Conservation (phyloP, 2,113 vertebrate species). For the Piliocolobus tephrosceles region DNA sequence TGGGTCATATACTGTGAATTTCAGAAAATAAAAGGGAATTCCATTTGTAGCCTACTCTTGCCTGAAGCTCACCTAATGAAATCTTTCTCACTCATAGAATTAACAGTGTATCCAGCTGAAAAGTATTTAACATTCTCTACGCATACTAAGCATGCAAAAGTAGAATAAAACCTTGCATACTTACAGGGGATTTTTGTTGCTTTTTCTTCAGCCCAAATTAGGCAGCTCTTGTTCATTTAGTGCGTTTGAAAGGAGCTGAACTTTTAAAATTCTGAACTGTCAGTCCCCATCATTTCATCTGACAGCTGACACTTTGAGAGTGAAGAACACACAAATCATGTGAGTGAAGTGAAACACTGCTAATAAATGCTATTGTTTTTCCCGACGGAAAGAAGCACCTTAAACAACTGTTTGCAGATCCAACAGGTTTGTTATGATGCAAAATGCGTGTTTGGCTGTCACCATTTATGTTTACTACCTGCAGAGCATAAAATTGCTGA, state of each 20-base stretch:
- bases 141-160: constrained; percentile 80
- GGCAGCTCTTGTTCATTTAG: constrained; percentile 83
- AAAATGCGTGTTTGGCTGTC: constrained; percentile 69
- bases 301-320: constrained; percentile 83
- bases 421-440: constrained; percentile 66
- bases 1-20: constrained; percentile 86
- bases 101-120: constrained; percentile 83
- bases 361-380: constrained; percentile 82
- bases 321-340: constrained; percentile 77
- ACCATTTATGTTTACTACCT: constrained; percentile 72
- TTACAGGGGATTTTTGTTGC: constrained; percentile 81
- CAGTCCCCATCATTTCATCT: constrained; percentile 80
- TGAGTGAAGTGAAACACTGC: constrained; percentile 71
- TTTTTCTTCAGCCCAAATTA: constrained; percentile 83
- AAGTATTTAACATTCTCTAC: constrained; percentile 81
- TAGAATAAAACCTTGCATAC: constrained; percentile 82
- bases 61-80: constrained; percentile 87
- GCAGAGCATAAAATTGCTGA: constrained; percentile 52
- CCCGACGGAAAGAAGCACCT: constrained; percentile 52
- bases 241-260: constrained; percentile 83
- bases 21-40: constrained; percentile 85
- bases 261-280: constrained; percentile 85
- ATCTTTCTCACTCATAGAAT: constrained; percentile 84
- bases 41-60: constrained; percentile 85
- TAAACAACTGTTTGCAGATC: constrained; percentile 69